phyloP scores from a whole-genome alignment of 2,888 invertebrate genomes.

The Neoitamus cyanurus region DNA sequence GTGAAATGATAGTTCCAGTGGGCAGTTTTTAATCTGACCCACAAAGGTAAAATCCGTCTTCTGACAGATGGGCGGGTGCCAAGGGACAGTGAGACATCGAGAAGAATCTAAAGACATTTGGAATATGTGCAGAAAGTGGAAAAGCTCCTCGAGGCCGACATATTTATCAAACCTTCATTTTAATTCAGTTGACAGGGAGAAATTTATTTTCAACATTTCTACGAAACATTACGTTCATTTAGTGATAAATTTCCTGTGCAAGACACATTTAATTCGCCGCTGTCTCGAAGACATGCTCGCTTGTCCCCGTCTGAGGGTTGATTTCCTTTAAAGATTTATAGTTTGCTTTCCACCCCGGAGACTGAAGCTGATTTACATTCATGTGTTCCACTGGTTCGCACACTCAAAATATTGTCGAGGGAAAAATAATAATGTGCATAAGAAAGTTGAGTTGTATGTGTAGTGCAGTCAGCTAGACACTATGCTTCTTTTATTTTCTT shows the following conservation, averaged over 20 bases:
- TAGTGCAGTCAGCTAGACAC: background rate
- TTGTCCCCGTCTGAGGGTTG: background rate
- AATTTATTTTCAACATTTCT: conserved; percentile 7
- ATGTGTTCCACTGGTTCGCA: background rate
- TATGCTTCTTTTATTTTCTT: background rate
- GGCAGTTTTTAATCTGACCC: background rate
- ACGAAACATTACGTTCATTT: background rate
- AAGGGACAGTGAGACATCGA: background rate
- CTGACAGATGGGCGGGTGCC: background rate
- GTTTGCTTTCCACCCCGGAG: background rate
- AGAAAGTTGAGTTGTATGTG: background rate
- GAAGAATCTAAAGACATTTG: background rate
- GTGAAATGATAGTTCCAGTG: background rate
- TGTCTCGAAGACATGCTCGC: background rate
- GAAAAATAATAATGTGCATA: background rate
- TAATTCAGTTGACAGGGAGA: background rate
- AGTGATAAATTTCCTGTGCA: background rate
- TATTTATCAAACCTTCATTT: background rate
- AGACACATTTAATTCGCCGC: background rate
- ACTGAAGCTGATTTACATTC: background rate
- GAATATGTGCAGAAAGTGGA: background rate
- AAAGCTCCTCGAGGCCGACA: background rate
- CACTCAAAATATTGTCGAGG: background rate
- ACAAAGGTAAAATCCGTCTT: background rate
- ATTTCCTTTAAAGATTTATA: conserved; percentile 15